Base-by-base conservation (phyloP, 2,888 invertebrate species). In the Dynastes grantii region DNA sequence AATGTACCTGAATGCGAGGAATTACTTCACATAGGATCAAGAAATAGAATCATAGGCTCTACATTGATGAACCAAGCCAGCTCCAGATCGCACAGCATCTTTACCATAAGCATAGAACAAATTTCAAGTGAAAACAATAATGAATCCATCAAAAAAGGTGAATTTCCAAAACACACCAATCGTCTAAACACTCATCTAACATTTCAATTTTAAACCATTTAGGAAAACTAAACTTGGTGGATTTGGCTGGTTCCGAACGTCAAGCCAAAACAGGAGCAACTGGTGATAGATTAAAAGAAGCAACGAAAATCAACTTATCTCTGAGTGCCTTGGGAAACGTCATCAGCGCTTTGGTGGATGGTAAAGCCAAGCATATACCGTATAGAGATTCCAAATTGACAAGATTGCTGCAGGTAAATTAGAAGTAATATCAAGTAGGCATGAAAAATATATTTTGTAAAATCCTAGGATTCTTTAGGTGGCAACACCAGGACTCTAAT, bases 401-500 rank as follows among this genome's bases (percentile, higher is more conserved):
- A 0, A 89, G 96, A 81, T 88, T 96, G 2, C 88, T 96, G 37
- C 94, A 95, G 89, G 93, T 92, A 87, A 84, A 45, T 45, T 11
- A 45, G 11, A 16, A 45, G 37, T 58, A 16, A 4, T 22, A 16
- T 16, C 11, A 13, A 53, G 32, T 22, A 13, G 2, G 49, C 1
- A 70, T 22, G 11, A 51, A n/a, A 55, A 76, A 29, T 70, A 58
- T 61, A 29, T 73, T 53, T 53, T 53, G n/a, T 4, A n/a, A 8
- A 5, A 78, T 37, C 70, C 58, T 82, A 94, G 90, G 95, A 96
- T 86, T 95, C 95, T 4, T 88, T 95, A 4, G 95, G 97, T 3
- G 97, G 97, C 0, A 97, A 97, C 86, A 96, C 97, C 0, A 94
- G 96, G 85, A 97, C 97, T 0, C 87, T 97, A 71, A 97, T 97